phyloP scores from a whole-genome alignment of 2,113 vertebrate species.

The Corythoichthys haematopterus region DNA sequence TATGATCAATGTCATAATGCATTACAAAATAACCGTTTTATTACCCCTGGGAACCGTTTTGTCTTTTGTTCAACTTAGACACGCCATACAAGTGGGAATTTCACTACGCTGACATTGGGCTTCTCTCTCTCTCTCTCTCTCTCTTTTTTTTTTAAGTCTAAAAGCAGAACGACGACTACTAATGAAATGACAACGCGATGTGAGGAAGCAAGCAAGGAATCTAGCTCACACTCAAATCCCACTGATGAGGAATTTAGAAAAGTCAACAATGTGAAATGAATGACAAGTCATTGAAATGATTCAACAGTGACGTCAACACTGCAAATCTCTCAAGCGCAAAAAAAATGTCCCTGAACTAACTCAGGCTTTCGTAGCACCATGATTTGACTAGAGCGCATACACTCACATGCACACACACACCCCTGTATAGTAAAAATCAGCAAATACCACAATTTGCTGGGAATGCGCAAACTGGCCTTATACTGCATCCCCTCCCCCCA shows the following conservation, averaged over 20 bases:
- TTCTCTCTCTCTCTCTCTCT: too few species aligned
- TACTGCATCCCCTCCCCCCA: conserved; percentile 3
- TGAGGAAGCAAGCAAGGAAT: background rate
- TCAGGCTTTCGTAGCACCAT: conserved; percentile 70
- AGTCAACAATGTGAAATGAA: conserved; percentile 11
- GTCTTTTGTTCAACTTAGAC: conserved; percentile 21
- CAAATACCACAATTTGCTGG: conserved; percentile 32
- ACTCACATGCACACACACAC: conserved; percentile 30
- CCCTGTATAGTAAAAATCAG: conserved; percentile 56
- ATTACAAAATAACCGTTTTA: conserved; percentile 7
- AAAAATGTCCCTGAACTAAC: conserved; percentile 68
- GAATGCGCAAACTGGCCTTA: conserved; percentile 6
- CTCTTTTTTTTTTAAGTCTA: background rate
- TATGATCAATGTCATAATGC: background rate
- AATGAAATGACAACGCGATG: background rate
- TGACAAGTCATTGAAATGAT: conserved; percentile 34
- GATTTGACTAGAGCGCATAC: conserved; percentile 59
- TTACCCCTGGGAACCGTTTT: conserved; percentile 1
- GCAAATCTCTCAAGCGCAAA: conserved; percentile 5
- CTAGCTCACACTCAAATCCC: conserved; percentile 4
- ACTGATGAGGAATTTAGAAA: conserved; percentile 10
- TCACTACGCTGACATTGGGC: background rate
- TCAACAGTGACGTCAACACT: conserved; percentile 6
- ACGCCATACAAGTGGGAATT: conserved; percentile 14
- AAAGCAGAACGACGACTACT: background rate